Percentiles rank a stretch among this genome's conserved stretches.
phyloP scores from a whole-genome alignment of 2,888 invertebrate species.

The Drosophila meridionalis region DNA sequence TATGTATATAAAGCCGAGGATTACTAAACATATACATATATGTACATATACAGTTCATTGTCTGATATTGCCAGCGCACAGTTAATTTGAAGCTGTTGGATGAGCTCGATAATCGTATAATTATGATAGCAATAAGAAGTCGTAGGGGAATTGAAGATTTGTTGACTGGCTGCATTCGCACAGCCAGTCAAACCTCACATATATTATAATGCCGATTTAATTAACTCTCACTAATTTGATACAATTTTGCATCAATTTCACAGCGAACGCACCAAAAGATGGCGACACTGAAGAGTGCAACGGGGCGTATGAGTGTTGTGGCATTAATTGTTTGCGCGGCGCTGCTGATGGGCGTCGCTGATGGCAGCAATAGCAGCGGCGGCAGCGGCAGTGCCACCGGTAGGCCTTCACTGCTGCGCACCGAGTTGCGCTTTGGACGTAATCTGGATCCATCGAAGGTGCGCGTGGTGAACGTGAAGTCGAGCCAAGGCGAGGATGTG shows the following conservation, averaged over 20 bases:
- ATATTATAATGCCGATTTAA: conserved; percentile 22
- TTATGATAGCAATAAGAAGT: conserved; percentile 5
- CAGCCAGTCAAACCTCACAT: background rate
- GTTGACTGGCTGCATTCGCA: background rate
- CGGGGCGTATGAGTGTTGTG: conserved; percentile 32
- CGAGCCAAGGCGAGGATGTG: conserved; percentile 91
- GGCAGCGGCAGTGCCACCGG: conserved; percentile 50
- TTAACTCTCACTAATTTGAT: conserved; percentile 50
- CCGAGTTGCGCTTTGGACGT: conserved; percentile 91
- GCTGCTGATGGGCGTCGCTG: conserved; percentile 35
- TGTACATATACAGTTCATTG: background rate
- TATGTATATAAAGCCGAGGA: background rate
- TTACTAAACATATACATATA: background rate
- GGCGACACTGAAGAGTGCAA: conserved; percentile 43
- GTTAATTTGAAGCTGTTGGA: background rate
- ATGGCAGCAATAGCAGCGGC: conserved; percentile 14
- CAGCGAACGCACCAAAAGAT: conserved; percentile 55
- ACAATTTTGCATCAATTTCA: conserved; percentile 45
- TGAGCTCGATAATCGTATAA: background rate
- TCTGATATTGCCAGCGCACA: background rate
- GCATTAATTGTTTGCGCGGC: conserved; percentile 34
- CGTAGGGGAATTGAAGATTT: background rate
- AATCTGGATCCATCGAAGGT: conserved; percentile 91
- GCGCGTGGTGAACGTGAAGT: conserved; percentile 91
- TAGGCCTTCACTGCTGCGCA: conserved; percentile 88